A percentile compares a stretch with the other conserved stretches of the same genome.
Conservation (phyloP, 1,140 invertebrate genomes). For the Formica selysi region DNA sequence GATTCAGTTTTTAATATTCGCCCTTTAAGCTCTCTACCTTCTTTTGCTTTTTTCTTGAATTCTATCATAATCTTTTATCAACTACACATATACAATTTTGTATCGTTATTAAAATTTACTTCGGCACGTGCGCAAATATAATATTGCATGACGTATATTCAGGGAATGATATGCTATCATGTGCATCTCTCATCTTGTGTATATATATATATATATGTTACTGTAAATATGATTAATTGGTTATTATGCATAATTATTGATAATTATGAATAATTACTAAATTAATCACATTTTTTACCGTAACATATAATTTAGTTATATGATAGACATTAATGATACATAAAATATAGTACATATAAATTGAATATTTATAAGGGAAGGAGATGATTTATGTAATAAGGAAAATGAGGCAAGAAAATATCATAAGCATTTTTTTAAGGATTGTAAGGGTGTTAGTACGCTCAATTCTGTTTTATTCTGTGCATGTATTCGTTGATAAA, state of each 20-base stretch:
- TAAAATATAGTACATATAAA: slow-evolving; percentile 74
- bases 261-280: no score
- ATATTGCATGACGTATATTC: slow-evolving; percentile 27
- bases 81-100: not conserved
- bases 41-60: not conserved
- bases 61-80: slow-evolving; percentile 5
- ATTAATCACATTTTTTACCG: slow-evolving; percentile 5
- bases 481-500: slow-evolving; percentile 36
- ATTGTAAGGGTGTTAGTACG: not conserved
- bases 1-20: slow-evolving; percentile 14
- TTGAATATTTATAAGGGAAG: slow-evolving; percentile 43
- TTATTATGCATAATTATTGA: no score
- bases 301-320: slow-evolving; percentile 72
- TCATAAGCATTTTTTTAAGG: slow-evolving; percentile 14
- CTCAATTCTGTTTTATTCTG: slow-evolving; percentile 5
- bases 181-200: not conserved
- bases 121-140: slow-evolving; percentile 33
- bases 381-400: slow-evolving; percentile 31
- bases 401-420: slow-evolving; percentile 41
- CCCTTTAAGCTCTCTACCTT: slow-evolving; percentile 18
- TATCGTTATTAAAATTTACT: slow-evolving; percentile 37
- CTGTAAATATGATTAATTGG: not conserved
- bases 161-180: slow-evolving; percentile 1
- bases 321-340: slow-evolving; percentile 69
- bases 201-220: slow-evolving; percentile 25